Percentiles rank a stretch among this genome's conserved stretches.
Conservation (phyloP, 2,113 vertebrate genomes). For the Haliaeetus leucogaster region DNA sequence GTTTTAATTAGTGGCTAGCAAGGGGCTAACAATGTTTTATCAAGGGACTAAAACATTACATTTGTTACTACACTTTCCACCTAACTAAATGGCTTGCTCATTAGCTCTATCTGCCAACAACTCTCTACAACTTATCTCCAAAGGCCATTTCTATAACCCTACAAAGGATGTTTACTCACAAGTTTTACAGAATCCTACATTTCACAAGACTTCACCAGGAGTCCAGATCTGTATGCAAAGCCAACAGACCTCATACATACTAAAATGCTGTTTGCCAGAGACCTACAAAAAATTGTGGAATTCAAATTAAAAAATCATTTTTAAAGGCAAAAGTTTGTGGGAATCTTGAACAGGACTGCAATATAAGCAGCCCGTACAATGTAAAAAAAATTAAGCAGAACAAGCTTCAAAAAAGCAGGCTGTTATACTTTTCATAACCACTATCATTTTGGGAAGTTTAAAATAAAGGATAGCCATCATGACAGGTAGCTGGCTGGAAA, state of each 20-base stretch:
- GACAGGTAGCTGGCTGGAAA: not conserved
- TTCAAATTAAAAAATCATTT: not conserved
- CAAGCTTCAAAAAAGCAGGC: not conserved
- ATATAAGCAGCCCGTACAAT: not conserved
- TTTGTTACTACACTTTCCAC: not conserved
- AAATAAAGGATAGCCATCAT: not conserved
- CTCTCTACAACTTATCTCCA: not conserved
- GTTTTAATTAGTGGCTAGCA: not conserved
- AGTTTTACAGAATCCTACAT: not conserved
- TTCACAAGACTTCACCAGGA: not conserved
- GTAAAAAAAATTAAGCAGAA: not conserved
- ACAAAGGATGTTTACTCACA: not conserved
- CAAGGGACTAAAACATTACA: not conserved
- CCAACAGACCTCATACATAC: not conserved
- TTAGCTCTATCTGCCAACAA: not conserved
- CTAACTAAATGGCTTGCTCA: not conserved
- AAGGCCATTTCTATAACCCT: not conserved
- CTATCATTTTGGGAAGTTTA: not conserved
- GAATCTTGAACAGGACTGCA: not conserved
- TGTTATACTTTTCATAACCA: not conserved
- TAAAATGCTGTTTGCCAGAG: not conserved
- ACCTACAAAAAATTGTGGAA: not conserved
- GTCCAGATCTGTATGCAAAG: not conserved
- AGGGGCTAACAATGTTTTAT: not conserved
- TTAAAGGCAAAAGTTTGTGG: not conserved